A percentile compares a stretch with the other conserved stretches of the same genome.
phyloP scores from a whole-genome alignment of 2,888 invertebrate species.

The Drosophila anomalata region DNA sequence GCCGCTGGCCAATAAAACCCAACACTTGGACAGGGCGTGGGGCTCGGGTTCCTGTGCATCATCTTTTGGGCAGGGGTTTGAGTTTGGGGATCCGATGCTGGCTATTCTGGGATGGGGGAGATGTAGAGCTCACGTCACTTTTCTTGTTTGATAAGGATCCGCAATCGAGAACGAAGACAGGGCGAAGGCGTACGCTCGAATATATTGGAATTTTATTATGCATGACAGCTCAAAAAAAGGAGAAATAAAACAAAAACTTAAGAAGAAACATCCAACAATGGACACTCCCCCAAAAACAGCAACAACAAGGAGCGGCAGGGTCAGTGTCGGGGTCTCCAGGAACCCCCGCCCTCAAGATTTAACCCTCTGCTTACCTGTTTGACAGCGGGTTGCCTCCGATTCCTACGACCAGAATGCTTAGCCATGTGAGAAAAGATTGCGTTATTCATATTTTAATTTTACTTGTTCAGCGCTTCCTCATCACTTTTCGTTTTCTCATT shows the following conservation, averaged over 20 bases:
- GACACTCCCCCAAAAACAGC: constrained; percentile 43
- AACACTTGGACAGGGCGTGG: constrained; percentile 42
- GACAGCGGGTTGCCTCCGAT: constrained; percentile 72
- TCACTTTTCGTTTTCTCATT: constrained; percentile 5
- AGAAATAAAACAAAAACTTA: constrained; percentile 39
- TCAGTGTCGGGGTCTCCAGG: constrained; percentile 18
- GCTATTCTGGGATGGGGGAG: constrained; percentile 18
- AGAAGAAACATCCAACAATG: constrained; percentile 49
- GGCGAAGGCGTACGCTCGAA: constrained; percentile 71
- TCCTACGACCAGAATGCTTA: constrained; percentile 61
- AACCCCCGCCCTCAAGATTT: not conserved
- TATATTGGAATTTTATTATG: constrained; percentile 76
- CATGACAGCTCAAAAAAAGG: constrained; percentile 69
- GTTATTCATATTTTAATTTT: constrained; percentile 78
- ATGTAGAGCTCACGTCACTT: constrained; percentile 71
- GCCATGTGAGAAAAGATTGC: constrained; percentile 79
- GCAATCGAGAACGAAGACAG: constrained; percentile 58
- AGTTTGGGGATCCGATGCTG: not conserved
- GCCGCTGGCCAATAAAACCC: constrained; percentile 49
- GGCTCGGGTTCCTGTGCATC: constrained; percentile 42
- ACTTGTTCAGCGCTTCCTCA: constrained; percentile 55
- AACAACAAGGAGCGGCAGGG: constrained; percentile 53
- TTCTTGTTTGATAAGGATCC: constrained; percentile 76
- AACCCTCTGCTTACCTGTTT: constrained; percentile 63
- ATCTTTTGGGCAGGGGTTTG: constrained; percentile 38